Percentiles rank a stretch among this genome's conserved stretches.
Conservation (phyloP, 1,140 invertebrate species). For the Calliphora vicina region DNA sequence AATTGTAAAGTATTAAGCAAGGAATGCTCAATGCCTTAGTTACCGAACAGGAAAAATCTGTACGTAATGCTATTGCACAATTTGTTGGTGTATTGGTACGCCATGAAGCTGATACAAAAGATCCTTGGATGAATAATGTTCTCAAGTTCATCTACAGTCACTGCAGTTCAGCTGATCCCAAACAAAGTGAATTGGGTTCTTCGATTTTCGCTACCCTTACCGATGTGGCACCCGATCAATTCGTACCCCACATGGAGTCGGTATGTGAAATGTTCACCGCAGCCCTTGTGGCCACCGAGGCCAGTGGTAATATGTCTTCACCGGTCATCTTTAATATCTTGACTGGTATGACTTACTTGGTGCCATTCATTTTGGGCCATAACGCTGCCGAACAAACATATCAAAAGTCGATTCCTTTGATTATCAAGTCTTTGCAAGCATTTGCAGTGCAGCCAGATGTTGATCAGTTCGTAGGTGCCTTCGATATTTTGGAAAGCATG, state of each 20-base stretch:
- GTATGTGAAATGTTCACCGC: conserved; percentile 52
- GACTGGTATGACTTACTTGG: conserved; percentile 50
- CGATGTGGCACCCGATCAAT: conserved; percentile 59
- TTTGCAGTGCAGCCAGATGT: conserved; percentile 68
- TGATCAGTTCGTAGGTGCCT: conserved; percentile 68
- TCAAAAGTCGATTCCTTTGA: conserved; percentile 70
- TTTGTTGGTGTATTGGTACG: conserved; percentile 74
- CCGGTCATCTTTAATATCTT: conserved; percentile 53
- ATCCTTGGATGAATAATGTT: conserved; percentile 72
- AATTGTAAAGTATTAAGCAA: conserved; percentile 67
- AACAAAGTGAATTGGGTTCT: conserved; percentile 57
- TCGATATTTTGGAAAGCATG: conserved; percentile 79
- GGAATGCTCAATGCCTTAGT: conserved; percentile 69
- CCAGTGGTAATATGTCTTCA: conserved; percentile 48
- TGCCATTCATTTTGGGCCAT: conserved; percentile 54
- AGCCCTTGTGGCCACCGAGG: conserved; percentile 48
- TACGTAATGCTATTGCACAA: conserved; percentile 72
- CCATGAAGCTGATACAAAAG: conserved; percentile 71
- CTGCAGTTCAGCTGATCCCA: conserved; percentile 49
- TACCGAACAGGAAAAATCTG: conserved; percentile 69
- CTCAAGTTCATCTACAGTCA: conserved; percentile 70
- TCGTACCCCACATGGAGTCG: conserved; percentile 54
- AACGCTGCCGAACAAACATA: conserved; percentile 65
- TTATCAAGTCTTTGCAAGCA: conserved; percentile 69
- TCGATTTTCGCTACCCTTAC: conserved; percentile 56